Base-by-base conservation (phyloP, 2,113 vertebrate genomes). In the Bubalus kerabau region DNA sequence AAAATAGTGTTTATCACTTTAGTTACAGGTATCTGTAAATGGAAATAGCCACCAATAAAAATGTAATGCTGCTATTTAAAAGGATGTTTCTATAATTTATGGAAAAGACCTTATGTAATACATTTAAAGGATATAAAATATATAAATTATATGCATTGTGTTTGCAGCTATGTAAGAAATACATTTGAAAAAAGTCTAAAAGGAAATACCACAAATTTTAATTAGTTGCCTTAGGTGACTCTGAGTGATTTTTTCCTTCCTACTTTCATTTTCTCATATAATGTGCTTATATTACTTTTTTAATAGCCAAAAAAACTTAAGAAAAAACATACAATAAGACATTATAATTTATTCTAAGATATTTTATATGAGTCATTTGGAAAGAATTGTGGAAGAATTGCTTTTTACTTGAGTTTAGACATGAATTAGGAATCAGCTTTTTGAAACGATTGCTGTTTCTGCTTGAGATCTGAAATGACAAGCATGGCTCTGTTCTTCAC, bases 361-460 rank as follows among this genome's bases (percentile, higher is more conserved):
- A 76, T 64, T 93, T 92, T 93, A 50, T 80, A 4, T 88, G 54
- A 96, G 43, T 96, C 46, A 91, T 74, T 94, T 83, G 96, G 54
- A 87, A 97, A 96, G 90, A 89, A 84, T 85, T 87, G 28, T 87
- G 16, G 36, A 78, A 52, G 26, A 50, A 86, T 94, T 95, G 62
- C 92, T 94, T 96, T 74, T 86, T 95, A 64, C 59, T 95, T 96
- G 52, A 86, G 52, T 95, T 94, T 97, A 92, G 81, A 95, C 46
- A 57, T 91, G 32, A 96, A 50, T 13, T 85, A 64, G 76, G 57
- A 80, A 56, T 28, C 57, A 87, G 28, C 40, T 95, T 92, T 93
- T 78, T 91, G 76, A 93, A 96, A 88, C 57, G 92, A 5, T 67
- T 94, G n/a, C 50, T 60, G 16, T 74, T 81, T 94, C 43, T 64